Percentiles rank a stretch among this genome's conserved stretches.
phyloP scores from a whole-genome alignment of 2,113 vertebrate genomes.

The Rallus limicola region DNA sequence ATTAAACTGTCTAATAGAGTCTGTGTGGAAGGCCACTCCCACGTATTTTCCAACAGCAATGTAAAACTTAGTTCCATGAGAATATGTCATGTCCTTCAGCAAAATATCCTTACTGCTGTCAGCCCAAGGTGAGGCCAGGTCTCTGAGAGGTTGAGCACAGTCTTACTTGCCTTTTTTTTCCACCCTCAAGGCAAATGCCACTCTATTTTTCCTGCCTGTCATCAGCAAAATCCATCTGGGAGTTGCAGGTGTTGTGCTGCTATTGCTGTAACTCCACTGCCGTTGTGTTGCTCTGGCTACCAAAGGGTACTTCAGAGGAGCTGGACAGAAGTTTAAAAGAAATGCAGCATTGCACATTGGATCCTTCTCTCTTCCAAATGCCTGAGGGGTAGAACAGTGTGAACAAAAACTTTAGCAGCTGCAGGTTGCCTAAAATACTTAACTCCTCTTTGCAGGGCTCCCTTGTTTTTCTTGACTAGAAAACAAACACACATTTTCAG shows the following conservation, averaged over 20 bases:
- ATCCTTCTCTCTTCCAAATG: background rate
- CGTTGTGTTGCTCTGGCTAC: background rate
- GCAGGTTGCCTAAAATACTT: background rate
- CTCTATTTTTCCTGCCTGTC: background rate
- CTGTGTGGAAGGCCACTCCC: background rate
- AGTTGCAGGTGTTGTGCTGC: background rate
- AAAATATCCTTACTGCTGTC: background rate
- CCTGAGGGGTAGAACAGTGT: background rate
- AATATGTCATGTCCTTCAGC: background rate
- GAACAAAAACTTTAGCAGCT: background rate
- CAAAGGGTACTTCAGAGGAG: background rate
- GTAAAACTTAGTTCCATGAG: background rate
- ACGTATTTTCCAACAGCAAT: background rate
- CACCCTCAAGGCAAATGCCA: background rate
- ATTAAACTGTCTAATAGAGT: background rate
- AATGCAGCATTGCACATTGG: background rate
- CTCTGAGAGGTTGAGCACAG: background rate
- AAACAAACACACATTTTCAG: background rate
- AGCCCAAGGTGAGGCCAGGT: background rate
- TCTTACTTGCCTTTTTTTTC: background rate
- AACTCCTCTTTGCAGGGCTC: background rate
- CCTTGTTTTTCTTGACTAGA: background rate
- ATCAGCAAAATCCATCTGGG: background rate
- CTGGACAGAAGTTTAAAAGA: background rate
- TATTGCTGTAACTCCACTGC: background rate